phyloP scores from a whole-genome alignment of 2,797 vertebrate genomes.

The Epinephelus malabaricus region DNA sequence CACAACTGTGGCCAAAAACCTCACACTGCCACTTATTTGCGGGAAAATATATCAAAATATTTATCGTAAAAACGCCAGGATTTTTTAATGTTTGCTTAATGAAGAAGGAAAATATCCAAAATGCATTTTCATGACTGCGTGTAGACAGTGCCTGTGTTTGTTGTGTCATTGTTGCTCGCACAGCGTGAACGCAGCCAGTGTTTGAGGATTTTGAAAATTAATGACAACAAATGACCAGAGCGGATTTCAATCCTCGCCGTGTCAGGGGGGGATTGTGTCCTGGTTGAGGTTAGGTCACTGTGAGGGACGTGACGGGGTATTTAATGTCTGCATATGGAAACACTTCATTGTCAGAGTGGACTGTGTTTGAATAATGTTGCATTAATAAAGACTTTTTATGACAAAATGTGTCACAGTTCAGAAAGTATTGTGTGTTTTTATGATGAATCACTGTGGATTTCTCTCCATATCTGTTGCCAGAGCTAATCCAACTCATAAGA shows the following conservation, averaged over 20 bases:
- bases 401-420: conserved; percentile 28
- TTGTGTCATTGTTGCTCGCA: conserved; percentile 26
- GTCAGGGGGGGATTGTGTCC: conserved; percentile 35
- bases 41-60: conserved; percentile 30
- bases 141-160: conserved; percentile 17
- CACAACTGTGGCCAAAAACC: conserved; percentile 69
- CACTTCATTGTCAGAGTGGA: conserved; percentile 30
- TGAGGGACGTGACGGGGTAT: conserved; percentile 27
- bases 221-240: conserved; percentile 45
- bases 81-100: conserved; percentile 10
- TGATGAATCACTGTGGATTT: not conserved
- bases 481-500: conserved; percentile 5
- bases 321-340: conserved; percentile 50
- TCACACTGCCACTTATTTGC: conserved; percentile 33
- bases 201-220: conserved; percentile 27
- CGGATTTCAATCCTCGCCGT: conserved; percentile 29
- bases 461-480: not conserved
- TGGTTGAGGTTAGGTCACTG: conserved; percentile 42
- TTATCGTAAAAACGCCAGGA: not conserved
- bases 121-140: not conserved
- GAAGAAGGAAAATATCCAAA: conserved; percentile 8
- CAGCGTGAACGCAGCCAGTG: conserved; percentile 14
- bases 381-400: conserved; percentile 53
- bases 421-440: conserved; percentile 3
- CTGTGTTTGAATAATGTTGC: conserved; percentile 40